Percentiles rank a stretch among this genome's conserved stretches.
These are phyloP conservation scores for Larimichthys crocea DNA, from an alignment of 2,113 vertebrate species.

Conservation along the genomic window DNA sequence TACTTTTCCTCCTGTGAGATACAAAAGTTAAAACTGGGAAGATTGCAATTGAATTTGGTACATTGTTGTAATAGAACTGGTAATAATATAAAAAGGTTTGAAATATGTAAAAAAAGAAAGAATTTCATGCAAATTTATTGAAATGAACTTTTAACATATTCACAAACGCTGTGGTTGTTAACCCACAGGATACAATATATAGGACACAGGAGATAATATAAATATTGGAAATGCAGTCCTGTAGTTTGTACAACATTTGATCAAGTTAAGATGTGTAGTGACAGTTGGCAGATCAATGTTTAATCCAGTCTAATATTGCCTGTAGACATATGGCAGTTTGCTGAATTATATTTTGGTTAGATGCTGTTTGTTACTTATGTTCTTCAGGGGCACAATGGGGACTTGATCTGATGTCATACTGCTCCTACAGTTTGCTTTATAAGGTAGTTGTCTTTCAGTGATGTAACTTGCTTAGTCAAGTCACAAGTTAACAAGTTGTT, in stretches of 20 bases:
- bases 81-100: background rate
- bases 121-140: background rate
- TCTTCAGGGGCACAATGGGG: background rate
- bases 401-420: constrained; percentile 15
- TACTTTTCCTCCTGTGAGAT: background rate
- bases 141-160: background rate
- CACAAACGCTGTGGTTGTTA: background rate
- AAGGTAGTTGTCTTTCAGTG: background rate
- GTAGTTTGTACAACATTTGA: background rate
- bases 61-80: background rate
- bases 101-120: no score
- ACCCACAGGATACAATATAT: no score
- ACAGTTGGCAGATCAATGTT: constrained; percentile 33
- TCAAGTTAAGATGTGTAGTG: constrained; percentile 3
- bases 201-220: background rate
- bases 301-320: constrained; percentile 34
- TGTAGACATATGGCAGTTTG: constrained; percentile 29
- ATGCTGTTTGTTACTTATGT: background rate
- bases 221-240: background rate
- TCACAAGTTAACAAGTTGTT: background rate
- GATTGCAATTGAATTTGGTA: background rate
- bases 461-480: background rate
- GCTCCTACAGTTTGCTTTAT: background rate
- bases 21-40: background rate
- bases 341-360: constrained; percentile 30